Base-by-base conservation (phyloP, 2,888 invertebrate species). In the Oxyteleia sp. region DNA sequence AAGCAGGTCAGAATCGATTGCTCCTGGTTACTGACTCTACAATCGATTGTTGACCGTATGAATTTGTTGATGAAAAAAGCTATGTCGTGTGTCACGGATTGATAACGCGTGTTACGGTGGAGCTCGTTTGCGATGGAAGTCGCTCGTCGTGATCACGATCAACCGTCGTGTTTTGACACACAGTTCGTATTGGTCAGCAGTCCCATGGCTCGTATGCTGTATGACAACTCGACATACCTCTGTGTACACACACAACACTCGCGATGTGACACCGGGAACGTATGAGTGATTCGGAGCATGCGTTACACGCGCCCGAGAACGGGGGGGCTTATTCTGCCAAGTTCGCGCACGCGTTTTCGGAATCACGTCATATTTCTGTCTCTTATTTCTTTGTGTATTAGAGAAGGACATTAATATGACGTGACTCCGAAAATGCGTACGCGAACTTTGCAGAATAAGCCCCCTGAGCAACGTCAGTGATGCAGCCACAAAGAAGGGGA, bases 41-140 rank as follows among this genome's bases (percentile, higher is more conserved):
- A 35, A 55, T 55, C 53, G 53, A 55, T 55, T 35, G 53, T 55
- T 35, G 35, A 55, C 53, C 32, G 53, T 55, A 16, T 18, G 16
- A 16, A 16, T 29, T n/a, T n/a, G 3, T 29, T 7, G 29, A 13
- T 29, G 15, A 47, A 8, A 51, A 51, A 51, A 4, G n/a, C 23
- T 15, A 10, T 45, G 10, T 45, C 45, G 18, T 7, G 45, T 18
- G 18, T 45, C 45, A 8, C 45, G 4, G 16, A 43, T n/a, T 43
- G 18, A 45, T 45, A 45, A 7, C 16, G 16, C 18, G 45, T 2
- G 13, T 43, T 3, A n/a, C n/a, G n/a, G n/a, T 16, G 26, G 4
- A 26, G 26, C 26, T 26, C 4, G 26, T 5, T 26, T 5, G n/a
- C n/a, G 38, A 11, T n/a, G 10, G 15, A 2, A 41, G 15, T 41